These are phyloP conservation scores for Tichodroma muraria DNA, from an alignment of 2,113 vertebrate genomes.

Conservation along the genomic window DNA sequence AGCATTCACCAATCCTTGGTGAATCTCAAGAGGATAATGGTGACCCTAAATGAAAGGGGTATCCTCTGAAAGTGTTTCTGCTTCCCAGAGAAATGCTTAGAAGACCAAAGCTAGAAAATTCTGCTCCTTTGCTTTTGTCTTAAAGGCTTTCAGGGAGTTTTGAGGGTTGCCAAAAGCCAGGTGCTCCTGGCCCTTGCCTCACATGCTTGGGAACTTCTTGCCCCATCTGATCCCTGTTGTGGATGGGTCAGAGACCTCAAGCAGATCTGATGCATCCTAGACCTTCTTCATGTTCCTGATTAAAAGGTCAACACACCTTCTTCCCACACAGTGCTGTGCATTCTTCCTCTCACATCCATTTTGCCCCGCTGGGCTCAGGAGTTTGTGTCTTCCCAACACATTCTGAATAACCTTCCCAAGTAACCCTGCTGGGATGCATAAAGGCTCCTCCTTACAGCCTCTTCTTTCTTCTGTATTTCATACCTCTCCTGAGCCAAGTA, in stretches of 20 bases:
- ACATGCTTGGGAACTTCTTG: background rate
- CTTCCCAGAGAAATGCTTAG: background rate
- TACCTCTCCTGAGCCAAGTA: slow-evolving; percentile 31
- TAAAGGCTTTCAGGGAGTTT: background rate
- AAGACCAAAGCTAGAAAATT: background rate
- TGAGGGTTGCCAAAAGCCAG: background rate
- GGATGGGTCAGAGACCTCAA: background rate
- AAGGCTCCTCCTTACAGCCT: background rate
- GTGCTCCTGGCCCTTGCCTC: background rate
- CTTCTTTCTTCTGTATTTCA: slow-evolving; percentile 25
- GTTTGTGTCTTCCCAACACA: background rate
- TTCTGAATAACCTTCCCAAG: slow-evolving; percentile 2
- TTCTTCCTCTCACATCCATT: background rate
- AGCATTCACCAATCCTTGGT: background rate
- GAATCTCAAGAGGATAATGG: background rate
- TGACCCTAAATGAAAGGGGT: background rate
- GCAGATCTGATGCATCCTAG: background rate
- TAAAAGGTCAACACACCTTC: background rate
- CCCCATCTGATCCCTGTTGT: background rate
- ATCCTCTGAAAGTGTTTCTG: background rate
- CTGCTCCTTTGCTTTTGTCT: background rate
- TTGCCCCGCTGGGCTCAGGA: background rate
- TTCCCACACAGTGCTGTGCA: background rate
- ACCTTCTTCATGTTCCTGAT: background rate
- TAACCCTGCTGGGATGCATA: background rate